Conservation (phyloP, 2,888 invertebrate genomes). For the Drosophila pseudotakahashii region DNA sequence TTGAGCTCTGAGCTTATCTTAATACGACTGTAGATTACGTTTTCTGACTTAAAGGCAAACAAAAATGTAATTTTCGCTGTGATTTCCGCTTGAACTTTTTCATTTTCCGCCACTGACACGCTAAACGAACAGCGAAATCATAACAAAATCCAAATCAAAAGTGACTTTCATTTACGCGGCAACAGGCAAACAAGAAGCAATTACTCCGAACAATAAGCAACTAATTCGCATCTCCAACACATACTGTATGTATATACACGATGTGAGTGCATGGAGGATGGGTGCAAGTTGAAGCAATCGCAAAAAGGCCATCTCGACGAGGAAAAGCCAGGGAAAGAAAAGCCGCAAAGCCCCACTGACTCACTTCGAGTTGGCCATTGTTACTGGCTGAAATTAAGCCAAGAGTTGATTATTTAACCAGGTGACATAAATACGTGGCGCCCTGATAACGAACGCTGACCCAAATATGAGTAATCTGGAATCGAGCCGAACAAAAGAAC, state of each 20-base stretch:
- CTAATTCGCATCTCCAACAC: constrained; percentile 67
- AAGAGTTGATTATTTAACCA: constrained; percentile 69
- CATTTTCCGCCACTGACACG: constrained; percentile 64
- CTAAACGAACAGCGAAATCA: constrained; percentile 49
- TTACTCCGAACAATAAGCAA: constrained; percentile 75
- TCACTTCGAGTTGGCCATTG: constrained; percentile 52
- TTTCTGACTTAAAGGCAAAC: constrained; percentile 7
- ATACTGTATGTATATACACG: background rate
- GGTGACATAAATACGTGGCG: constrained; percentile 67
- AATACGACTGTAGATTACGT: constrained; percentile 21
- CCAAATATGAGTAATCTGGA: constrained; percentile 52
- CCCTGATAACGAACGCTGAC: constrained; percentile 53
- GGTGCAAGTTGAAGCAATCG: constrained; percentile 64
- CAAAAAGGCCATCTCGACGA: constrained; percentile 69
- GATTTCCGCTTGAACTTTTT: constrained; percentile 67
- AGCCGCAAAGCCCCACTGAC: constrained; percentile 50
- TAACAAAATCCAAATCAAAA: constrained; percentile 69
- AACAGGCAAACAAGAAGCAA: constrained; percentile 61
- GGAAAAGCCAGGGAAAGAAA: constrained; percentile 66
- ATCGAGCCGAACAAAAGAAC: constrained; percentile 45
- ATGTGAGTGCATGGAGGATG: constrained; percentile 38
- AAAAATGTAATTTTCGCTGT: constrained; percentile 47
- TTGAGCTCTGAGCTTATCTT: constrained; percentile 31
- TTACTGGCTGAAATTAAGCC: constrained; percentile 66
- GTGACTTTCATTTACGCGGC: constrained; percentile 69